These are phyloP conservation scores for Augochlorella aurata DNA, from an alignment of 2,888 invertebrate species.

Conservation along the genomic window DNA sequence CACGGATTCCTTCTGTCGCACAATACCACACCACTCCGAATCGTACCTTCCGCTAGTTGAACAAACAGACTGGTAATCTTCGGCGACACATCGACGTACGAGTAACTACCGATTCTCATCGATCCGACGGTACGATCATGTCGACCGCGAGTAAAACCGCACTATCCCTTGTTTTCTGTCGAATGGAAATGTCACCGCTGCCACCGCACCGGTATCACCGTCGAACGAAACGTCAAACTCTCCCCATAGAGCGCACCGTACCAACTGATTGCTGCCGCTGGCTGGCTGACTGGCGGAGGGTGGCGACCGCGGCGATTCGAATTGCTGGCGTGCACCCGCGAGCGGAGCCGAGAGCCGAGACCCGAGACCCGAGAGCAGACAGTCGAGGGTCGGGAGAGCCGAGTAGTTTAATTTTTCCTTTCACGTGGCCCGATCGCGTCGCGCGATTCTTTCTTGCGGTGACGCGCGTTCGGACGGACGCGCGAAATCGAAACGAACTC, in stretches of 20 bases:
- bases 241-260: conserved; percentile 35
- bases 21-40: conserved; percentile 29
- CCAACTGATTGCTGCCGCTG: conserved; percentile 46
- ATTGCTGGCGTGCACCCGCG: conserved; percentile 35
- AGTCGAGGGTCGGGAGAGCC: not conserved
- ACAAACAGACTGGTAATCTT: not conserved
- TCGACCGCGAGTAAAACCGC: not conserved
- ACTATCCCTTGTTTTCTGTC: conserved; percentile 2
- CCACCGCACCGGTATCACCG: conserved; percentile 21
- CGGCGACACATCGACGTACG: conserved; percentile 6
- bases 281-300: conserved; percentile 15
- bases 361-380: not conserved
- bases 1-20: conserved; percentile 25
- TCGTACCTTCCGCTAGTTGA: not conserved
- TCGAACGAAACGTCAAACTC: conserved; percentile 45
- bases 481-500: not conserved
- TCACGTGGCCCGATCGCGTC: conserved; percentile 44
- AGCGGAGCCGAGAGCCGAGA: not conserved
- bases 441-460: conserved; percentile 16
- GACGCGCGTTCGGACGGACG: not conserved
- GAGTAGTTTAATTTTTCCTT: conserved; percentile 36
- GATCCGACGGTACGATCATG: conserved; percentile 36
- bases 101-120: conserved; percentile 4
- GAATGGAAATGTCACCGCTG: conserved; percentile 1
- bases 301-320: conserved; percentile 53